Evolutionary conservation across 2,113 vertebrate genomes (phyloP), one percentile per base, ranked within the genome.

Genomic region (Tylochromis polylepis): DNA sequence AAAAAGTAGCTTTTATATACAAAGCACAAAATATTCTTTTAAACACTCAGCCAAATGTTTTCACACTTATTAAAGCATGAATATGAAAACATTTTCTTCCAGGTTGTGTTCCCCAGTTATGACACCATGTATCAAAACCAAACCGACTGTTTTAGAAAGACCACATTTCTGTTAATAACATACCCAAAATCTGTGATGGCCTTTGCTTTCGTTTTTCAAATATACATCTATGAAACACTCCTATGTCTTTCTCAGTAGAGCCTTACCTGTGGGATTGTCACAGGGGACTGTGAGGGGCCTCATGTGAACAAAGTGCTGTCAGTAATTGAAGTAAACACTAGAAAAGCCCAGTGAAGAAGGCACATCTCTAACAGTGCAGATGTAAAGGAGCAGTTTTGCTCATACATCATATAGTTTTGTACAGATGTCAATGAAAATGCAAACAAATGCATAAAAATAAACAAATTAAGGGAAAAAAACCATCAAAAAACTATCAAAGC

Each of bases 101-200:
- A 72, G 38, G 22, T 38, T 70, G 38, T 27, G 22, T 3, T 24
- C 3, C n/a, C 65, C 62, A 41, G 4, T 1, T 43, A 43, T 24
- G 38, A 24, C 4, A 1, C 0, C 0, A 4, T 0, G 36, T 12
- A n/a, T 11, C 34, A n/a, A 38, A 15, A 15, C 14, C 43, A 46
- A n/a, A 36, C 0, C 3, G 6, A 0, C 60, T 38, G 10, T n/a
- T 65, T 65, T 65, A 38, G 60, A 65, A 4, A 65, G 18, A 65
- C 18, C 31, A 12, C 1, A 1, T 38, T 36, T 62, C 57, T 59
- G 57, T 59, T 59, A 6, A 31, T 3, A 31, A 9, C 14, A 12
- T 0, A 1, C 0, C 31, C 59, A 20, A 36, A 11, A 3, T 36
- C 31, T 38, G 20, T 14, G 34, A 3, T 18, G 0, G 18, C 38